Conservation (phyloP, 2,797 vertebrate species). For the Dendrocincla tyrannina region DNA sequence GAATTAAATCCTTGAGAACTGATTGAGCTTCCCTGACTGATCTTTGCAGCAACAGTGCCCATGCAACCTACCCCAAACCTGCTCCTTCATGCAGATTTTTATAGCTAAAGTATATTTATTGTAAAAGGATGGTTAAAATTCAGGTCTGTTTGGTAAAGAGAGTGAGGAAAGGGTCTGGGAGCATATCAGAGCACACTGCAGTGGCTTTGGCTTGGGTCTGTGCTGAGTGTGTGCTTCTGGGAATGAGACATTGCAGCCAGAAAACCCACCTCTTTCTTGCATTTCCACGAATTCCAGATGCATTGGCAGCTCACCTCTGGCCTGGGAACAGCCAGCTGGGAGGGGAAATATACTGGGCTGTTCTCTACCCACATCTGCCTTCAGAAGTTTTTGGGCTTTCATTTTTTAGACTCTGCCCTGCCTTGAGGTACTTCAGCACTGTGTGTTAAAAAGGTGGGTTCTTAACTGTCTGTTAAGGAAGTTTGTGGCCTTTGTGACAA, state of each 20-base stretch:
- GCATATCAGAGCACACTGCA: background rate
- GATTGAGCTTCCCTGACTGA: background rate
- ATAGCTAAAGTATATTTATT: background rate
- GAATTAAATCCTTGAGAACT: background rate
- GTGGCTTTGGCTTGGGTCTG: background rate
- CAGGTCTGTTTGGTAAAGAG: background rate
- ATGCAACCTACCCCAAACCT: background rate
- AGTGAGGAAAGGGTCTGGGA: background rate
- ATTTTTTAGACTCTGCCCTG: background rate
- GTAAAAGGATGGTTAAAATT: background rate
- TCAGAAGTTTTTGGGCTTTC: background rate
- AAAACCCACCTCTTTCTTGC: background rate
- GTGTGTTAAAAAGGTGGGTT: background rate
- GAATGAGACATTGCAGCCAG: background rate
- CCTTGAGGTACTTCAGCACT: background rate
- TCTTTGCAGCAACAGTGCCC: background rate
- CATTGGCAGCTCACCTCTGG: conserved; percentile 34
- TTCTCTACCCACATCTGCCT: background rate
- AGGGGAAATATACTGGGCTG: background rate
- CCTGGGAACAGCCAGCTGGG: background rate
- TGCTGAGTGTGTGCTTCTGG: background rate
- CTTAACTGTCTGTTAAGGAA: background rate
- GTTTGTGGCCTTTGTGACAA: conserved; percentile 8
- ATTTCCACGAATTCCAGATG: conserved; percentile 30
- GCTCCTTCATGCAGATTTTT: background rate